These are phyloP conservation scores for Papilio gigon DNA, from an alignment of 2,888 invertebrate genomes.

Conservation along the genomic window DNA sequence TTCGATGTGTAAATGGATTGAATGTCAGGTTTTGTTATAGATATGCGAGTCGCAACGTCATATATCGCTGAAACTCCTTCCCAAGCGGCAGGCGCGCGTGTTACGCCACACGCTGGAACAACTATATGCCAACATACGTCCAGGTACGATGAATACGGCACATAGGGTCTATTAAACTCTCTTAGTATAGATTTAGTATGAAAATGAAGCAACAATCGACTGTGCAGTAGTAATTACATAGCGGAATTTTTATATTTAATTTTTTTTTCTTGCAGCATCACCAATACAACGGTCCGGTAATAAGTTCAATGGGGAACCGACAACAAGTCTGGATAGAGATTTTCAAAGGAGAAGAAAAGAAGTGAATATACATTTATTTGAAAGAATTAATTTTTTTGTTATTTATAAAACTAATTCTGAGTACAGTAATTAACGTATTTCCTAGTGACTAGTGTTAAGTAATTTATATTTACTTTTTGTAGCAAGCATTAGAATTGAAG, in stretches of 20 bases:
- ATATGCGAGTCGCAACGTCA: conserved; percentile 94
- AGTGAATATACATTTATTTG: too few species aligned
- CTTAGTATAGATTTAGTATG: too few species aligned
- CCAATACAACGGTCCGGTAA: conserved; percentile 71
- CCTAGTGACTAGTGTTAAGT: too few species aligned
- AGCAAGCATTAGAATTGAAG: conserved; percentile 94
- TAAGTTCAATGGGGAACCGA: conserved; percentile 81
- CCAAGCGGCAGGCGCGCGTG: conserved; percentile 92
- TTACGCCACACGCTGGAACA: conserved; percentile 90
- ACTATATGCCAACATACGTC: conserved; percentile 85
- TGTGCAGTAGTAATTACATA: too few species aligned
- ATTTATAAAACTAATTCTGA: too few species aligned
- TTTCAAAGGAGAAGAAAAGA: conserved; percentile 91
- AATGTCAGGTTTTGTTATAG: conserved; percentile 59
- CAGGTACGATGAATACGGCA: conserved; percentile 61
- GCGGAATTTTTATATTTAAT: too few species aligned
- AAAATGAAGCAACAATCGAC: too few species aligned
- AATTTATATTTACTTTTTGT: conserved; percentile 49
- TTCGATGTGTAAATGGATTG: conserved; percentile 17
- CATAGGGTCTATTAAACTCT: too few species aligned
- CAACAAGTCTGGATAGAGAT: conserved; percentile 89
- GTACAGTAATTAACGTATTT: too few species aligned
- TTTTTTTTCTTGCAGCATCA: conserved; percentile 59
- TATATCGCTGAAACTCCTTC: conserved; percentile 90
- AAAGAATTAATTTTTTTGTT: too few species aligned